A percentile compares a stretch with the other conserved stretches of the same genome.
Conservation (phyloP, 2,888 invertebrate species). For the Lysandra bellargus region DNA sequence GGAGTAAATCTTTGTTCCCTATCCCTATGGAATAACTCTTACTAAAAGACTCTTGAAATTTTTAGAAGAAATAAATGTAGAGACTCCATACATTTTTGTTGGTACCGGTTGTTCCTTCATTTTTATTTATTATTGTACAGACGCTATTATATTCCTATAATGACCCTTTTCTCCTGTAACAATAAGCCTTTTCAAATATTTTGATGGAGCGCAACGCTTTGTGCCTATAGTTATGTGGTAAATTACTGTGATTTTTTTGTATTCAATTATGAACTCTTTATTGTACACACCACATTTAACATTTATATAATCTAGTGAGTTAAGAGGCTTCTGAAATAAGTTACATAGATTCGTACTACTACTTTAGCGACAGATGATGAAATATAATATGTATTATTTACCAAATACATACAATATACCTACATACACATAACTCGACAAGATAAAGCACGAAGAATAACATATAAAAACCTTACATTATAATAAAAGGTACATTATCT, state of each 20-base stretch:
- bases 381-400: too few species aligned
- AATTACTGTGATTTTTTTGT: slow-evolving; percentile 9
- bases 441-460: too few species aligned
- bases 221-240: background rate
- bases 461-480: too few species aligned
- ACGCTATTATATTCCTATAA: slow-evolving; percentile 32
- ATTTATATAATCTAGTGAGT: background rate
- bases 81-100: background rate
- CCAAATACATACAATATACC: too few species aligned
- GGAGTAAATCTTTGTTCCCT: background rate
- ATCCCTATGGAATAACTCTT: background rate
- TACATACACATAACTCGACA: too few species aligned
- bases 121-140: slow-evolving; percentile 20
- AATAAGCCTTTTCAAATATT: slow-evolving; percentile 32
- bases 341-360: background rate
- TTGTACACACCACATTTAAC: background rate
- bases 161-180: slow-evolving; percentile 32
- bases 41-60: background rate
- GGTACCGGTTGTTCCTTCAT: background rate
- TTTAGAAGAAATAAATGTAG: background rate
- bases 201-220: slow-evolving; percentile 11
- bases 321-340: too few species aligned
- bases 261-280: background rate
- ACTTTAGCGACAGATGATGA: background rate
- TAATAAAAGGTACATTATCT: too few species aligned